Evolutionary conservation across 2,888 invertebrate genomes (phyloP), one percentile per base, ranked within the genome.

Genomic region (Saturnia pavonia): DNA sequence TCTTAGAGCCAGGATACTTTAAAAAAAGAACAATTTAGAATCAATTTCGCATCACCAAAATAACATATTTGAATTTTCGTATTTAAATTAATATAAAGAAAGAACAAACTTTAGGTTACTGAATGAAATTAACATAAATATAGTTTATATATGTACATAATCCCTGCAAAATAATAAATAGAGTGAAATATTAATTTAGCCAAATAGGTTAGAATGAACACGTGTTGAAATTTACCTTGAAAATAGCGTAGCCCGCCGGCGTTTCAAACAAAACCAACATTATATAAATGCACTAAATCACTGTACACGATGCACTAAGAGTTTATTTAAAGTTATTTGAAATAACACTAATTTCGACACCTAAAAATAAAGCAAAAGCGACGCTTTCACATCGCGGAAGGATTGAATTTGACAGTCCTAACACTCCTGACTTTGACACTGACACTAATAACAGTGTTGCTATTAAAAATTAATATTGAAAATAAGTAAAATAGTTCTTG

Each of bases 251-350:
- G 74, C 99, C 98, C 80, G 98, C 97, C 80, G 99, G 96, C 73
- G 99, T 98, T 94, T 99, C 98, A 87, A 99, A 98, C 76, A 99
- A 91, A 79, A 99, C 97, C 95, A 99, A 95, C 97, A 98, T 97
- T 72, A 85, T 94, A 94, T 51, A 69, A 72, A 72, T 74, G 73
- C 77, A 80, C 73, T 73, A 73, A 57, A 73, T 71, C 77, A 78
- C 74, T 73, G 43, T 19, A 65, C 70, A 73, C 68, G 67, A 65
- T 67, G 40, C 25, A 68, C 48, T 69, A 73, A 25, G n/a, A 60
- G 66, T 25, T 70, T 71, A 69, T 68, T 34, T 19, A 71, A 51
- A 65, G 34, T 22, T 25, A 70, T 27, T 68, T 68, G 7, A 68
- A 51, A 40, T 12, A 12, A 51, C 27, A 63, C 19, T 45, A 48